phyloP scores from a whole-genome alignment of 2,113 vertebrate species.

The Elaphurus davidianus region DNA sequence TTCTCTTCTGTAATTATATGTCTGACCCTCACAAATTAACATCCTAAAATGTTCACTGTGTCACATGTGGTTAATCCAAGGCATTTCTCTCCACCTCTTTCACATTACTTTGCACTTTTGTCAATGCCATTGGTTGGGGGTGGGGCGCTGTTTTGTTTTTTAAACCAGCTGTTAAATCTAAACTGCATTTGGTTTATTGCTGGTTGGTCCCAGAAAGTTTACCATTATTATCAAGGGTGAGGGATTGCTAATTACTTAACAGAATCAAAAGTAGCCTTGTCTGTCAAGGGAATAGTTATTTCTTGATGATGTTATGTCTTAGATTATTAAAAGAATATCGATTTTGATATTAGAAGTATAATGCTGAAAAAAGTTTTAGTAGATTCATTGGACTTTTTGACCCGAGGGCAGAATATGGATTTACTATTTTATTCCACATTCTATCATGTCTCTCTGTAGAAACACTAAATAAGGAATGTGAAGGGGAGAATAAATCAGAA shows the following conservation, averaged over 20 bases:
- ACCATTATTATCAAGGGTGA: background rate
- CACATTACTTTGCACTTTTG: background rate
- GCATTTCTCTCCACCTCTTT: background rate
- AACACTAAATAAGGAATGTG: background rate
- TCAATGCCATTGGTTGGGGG: background rate
- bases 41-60: background rate
- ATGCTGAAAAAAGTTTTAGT: background rate
- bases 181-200: background rate
- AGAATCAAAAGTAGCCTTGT: background rate
- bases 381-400: background rate
- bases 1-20: background rate
- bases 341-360: slow-evolving; percentile 28
- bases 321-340: slow-evolving; percentile 43
- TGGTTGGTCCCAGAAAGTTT: background rate
- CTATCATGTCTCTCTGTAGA: background rate
- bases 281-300: background rate
- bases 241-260: background rate
- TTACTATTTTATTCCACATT: background rate
- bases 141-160: background rate
- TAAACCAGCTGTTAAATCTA: background rate
- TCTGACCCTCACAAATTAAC: background rate
- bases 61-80: background rate
- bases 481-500: background rate
- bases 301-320: slow-evolving; percentile 3
- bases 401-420: background rate